phyloP scores from a whole-genome alignment of 2,888 invertebrate genomes.

The Hirtodrosophila confusa region DNA sequence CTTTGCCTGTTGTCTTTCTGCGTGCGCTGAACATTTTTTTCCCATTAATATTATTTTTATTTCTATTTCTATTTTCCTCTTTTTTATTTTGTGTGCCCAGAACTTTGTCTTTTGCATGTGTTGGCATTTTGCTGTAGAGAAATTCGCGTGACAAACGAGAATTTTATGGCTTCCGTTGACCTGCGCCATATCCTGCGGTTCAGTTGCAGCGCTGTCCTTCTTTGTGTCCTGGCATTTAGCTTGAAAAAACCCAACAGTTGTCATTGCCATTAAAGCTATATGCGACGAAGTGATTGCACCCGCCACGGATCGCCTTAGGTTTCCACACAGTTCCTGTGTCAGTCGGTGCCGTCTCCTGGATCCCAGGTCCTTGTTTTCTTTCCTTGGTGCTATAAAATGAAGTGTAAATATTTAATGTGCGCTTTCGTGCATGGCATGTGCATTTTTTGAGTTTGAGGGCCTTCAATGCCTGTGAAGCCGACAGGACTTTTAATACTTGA shows the following conservation, averaged over 20 bases:
- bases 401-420: constrained; percentile 84
- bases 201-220: constrained; percentile 60
- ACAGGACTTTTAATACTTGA: constrained; percentile 31
- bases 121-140: constrained; percentile 70
- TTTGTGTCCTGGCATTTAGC: constrained; percentile 47
- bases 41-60: constrained; percentile 70
- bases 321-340: constrained; percentile 2
- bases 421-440: constrained; percentile 79
- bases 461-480: too few species aligned
- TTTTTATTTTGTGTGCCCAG: constrained; percentile 31
- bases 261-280: constrained; percentile 78
- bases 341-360: constrained; percentile 16
- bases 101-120: constrained; percentile 81
- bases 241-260: constrained; percentile 66
- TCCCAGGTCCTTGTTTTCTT: constrained; percentile 23
- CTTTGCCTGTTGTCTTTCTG: constrained; percentile 20
- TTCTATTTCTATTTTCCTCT: constrained; percentile 26
- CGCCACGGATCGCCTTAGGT: constrained; percentile 11
- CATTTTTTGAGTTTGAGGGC: constrained; percentile 14
- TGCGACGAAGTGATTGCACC: constrained; percentile 83
- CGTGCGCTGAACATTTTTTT: constrained; percentile 55
- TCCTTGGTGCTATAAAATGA: constrained; percentile 80
- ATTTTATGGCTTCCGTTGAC: constrained; percentile 85
- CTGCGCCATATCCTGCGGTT: constrained; percentile 82
- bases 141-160: constrained; percentile 84